phyloP scores from a whole-genome alignment of 1,140 invertebrate species.

The Cyclargus thomasi region DNA sequence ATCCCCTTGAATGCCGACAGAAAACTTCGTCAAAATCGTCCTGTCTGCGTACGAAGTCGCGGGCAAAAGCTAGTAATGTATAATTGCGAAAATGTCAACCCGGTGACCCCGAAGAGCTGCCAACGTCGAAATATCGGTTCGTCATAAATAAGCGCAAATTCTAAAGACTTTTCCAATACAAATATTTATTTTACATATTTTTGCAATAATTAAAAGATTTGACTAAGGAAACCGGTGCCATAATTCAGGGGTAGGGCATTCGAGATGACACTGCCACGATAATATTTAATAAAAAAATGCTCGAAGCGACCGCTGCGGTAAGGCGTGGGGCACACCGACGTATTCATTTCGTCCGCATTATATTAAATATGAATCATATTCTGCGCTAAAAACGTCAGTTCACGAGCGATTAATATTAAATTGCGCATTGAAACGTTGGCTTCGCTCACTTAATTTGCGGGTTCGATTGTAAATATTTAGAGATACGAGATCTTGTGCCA shows the following conservation, averaged over 20 bases:
- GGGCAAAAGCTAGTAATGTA: no score
- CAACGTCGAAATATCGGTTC: no score
- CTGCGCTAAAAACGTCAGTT: background rate
- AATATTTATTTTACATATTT: slow-evolving; percentile 17
- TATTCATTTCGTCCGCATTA: background rate
- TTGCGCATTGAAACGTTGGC: background rate
- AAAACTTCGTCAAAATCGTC: no score
- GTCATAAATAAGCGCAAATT: background rate
- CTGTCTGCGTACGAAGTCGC: no score
- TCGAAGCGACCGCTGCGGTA: slow-evolving; percentile 6
- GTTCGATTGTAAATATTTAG: background rate
- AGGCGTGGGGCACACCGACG: slow-evolving; percentile 6
- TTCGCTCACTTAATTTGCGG: background rate
- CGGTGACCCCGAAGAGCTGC: background rate
- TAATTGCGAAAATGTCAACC: background rate
- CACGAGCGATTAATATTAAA: background rate
- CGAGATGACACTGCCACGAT: slow-evolving; percentile 10
- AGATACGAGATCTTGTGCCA: background rate
- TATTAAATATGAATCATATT: background rate
- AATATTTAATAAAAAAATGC: slow-evolving; percentile 15
- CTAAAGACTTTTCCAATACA: background rate
- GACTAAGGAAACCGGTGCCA: slow-evolving; percentile 8
- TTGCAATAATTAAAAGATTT: slow-evolving; percentile 14
- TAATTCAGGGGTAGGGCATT: slow-evolving; percentile 6
- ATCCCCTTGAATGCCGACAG: no score